A percentile compares a stretch with the other conserved stretches of the same genome.
These are phyloP conservation scores for Tenualosa thibaudeaui DNA, from an alignment of 2,797 vertebrate genomes.

Conservation along the genomic window DNA sequence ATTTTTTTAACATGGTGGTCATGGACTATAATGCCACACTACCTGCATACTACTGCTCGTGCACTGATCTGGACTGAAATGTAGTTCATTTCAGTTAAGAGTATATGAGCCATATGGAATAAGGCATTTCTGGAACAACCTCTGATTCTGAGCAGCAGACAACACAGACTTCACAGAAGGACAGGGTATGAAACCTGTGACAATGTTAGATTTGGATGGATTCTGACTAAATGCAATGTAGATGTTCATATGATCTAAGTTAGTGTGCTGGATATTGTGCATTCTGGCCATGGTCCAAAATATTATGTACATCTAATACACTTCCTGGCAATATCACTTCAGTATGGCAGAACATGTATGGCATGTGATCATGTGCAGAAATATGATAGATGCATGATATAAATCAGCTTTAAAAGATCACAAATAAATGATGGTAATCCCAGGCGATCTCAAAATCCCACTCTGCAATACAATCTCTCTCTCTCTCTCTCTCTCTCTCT, in stretches of 20 bases:
- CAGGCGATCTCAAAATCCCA: not conserved
- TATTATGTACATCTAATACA: not conserved
- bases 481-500: not conserved
- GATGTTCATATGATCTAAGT: too few species aligned
- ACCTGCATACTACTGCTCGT: too few species aligned
- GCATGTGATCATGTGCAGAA: not conserved
- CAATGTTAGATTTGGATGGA: not conserved
- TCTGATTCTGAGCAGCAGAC: not conserved
- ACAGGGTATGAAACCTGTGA: not conserved
- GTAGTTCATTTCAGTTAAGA: too few species aligned
- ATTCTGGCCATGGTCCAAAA: not conserved
- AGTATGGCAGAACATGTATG: not conserved
- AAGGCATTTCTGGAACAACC: not conserved
- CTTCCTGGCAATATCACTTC: not conserved
- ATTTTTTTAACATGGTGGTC: too few species aligned
- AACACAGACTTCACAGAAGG: not conserved
- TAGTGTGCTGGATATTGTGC: too few species aligned
- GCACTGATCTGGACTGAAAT: too few species aligned
- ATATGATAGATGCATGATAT: not conserved
- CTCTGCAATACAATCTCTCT: not conserved
- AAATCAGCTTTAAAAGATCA: not conserved
- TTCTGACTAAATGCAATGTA: not conserved
- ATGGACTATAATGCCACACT: too few species aligned
- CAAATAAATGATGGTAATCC: not conserved
- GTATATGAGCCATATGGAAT: too few species aligned